Base-by-base conservation (phyloP, 2,797 vertebrate genomes). In the Propithecus deckenii region DNA sequence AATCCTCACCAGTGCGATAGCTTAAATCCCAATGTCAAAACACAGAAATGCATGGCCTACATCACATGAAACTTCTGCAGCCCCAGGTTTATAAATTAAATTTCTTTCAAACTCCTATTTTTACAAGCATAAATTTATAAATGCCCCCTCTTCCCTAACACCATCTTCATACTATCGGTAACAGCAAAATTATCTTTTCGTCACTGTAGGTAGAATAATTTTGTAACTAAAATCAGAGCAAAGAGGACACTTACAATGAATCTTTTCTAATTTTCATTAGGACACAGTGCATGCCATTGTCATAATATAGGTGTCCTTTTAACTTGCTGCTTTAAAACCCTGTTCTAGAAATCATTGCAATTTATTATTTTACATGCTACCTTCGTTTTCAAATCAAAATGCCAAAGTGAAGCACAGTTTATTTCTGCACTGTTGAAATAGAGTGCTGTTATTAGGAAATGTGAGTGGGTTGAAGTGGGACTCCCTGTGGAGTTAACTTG, bases 401-500 rank as follows among this genome's bases (percentile, higher is more conserved):
- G 98, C 96, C 97, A 97, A 28, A 46, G 98, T 98, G 72, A 95
- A 98, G 96, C 71, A 0, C 93, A 92, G 98, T 96, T 97, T 98
- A 76, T 89, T 92, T 95, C 97, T 89, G 94, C 38, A 20, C 84
- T 25, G 95, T 79, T 98, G 98, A 99, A 99, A 98, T 79, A 97
- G 97, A 91, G 97, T 12, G 94, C 98, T 98, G 98, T 98, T 98
- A 98, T 96, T 98, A 98, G 98, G 99, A 99, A 99, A 99, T 97
- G 97, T 98, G 98, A 99, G 99, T 99, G 98, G 98, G 98, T 94
- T 98, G 98, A 98, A 99, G 98, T 98, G 97, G 97, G 98, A 95
- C 98, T 98, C 99, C 99, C 99, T 97, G 98, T 92, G 97, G 99
- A 98, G 99, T 95, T 98, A 63, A 98, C 98, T 99, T 99, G 98